phyloP scores from a whole-genome alignment of 2,113 vertebrate genomes.

The Oreamnos americanus region DNA sequence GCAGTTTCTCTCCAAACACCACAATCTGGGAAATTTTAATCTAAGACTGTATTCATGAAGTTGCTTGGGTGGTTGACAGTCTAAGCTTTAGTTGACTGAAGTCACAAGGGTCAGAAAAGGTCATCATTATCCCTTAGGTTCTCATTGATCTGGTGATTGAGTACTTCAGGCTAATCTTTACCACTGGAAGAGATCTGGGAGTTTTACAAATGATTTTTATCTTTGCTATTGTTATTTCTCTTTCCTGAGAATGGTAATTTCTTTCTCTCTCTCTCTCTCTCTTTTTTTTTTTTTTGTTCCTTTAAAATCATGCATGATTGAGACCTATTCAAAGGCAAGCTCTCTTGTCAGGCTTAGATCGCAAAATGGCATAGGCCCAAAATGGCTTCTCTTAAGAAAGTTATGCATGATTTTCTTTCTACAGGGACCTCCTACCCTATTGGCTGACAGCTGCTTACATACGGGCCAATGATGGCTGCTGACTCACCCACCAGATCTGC shows the following conservation, averaged over 20 bases:
- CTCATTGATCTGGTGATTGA: neutral
- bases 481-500: rapidly evolving
- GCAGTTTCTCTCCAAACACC: neutral
- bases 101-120: neutral
- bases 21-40: neutral
- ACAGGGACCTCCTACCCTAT: neutral
- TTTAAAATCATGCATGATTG: neutral
- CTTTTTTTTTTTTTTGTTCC: neutral
- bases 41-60: neutral
- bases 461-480: neutral
- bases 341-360: neutral
- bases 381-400: neutral
- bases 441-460: neutral
- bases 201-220: neutral
- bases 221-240: neutral
- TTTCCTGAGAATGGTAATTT: neutral
- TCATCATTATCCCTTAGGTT: neutral
- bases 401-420: neutral
- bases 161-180: neutral
- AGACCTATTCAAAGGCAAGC: neutral
- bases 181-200: neutral
- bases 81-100: neutral
- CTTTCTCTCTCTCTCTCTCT: rapidly evolving
- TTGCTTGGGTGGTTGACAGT: neutral
- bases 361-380: neutral